Base-by-base conservation (phyloP, 2,113 vertebrate genomes). In the Panurus biarmicus region DNA sequence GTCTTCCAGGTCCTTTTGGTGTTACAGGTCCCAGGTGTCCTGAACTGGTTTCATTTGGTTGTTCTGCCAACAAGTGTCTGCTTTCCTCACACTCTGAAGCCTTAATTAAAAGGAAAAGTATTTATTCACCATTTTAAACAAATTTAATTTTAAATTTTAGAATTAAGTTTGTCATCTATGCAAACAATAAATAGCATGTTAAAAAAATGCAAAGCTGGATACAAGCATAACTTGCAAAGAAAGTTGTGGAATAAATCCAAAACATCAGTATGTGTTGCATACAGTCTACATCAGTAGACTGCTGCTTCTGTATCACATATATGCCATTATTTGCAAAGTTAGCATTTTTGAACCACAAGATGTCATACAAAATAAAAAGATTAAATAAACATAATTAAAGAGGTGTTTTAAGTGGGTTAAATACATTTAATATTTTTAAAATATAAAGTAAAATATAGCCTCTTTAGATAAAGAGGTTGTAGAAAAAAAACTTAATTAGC, bases 1-100 rank as follows among this genome's bases (percentile, higher is more conserved):
- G 96, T 72, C 97, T 96, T 38, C 98, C 98, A 3, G 97, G 97
- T 61, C 98, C 98, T 31, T 98, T 96, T 23, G 97, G 96, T 51
- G 96, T 87, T 38, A 87, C 16, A 4, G 97, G 78, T 73, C 66
- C 92, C 36, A 8, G 13, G 29, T 25, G 65, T 50, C 93, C 92
- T 54, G 94, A 85, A 40, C 8, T 47, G 54, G 9, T 87, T 69
- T 87, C 92, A 16, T 69, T 92, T 75, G 95, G 92, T 60, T 87
- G 75, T 78, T 94, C 96, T 57, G 83, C 73, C 90, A 73, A 29
- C 6, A 66, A 50, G 21, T 47, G 91, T 61, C 87, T 96, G 75
- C 20, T 71, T 85, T 94, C 95, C 51, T 44, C 31, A 88, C 72
- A 77, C 42, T 81, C 66, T 45, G 83, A 56, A 17, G 48, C 85